Evolutionary conservation across 2,888 invertebrate species (phyloP).

Genomic region (Polymixis lichenea): DNA sequence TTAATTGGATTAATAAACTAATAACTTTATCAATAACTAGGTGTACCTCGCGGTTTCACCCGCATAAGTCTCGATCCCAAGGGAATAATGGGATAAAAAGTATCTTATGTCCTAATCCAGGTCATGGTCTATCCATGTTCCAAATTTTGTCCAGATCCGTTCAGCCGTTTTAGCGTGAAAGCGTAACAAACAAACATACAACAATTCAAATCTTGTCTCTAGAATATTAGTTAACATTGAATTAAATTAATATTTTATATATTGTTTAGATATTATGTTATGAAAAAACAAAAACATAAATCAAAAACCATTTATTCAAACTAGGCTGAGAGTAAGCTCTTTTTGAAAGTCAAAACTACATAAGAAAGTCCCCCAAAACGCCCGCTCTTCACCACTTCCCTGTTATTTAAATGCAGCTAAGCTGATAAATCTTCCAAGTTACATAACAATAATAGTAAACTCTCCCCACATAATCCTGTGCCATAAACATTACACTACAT

Average conservation of each 20-base stretch:
- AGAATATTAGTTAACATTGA: not conserved
- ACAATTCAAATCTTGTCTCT: not conserved
- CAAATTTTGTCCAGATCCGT: not conserved
- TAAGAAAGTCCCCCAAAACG: too few relatives aligned
- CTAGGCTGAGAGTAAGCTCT: too few relatives aligned
- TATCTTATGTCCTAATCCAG: not conserved
- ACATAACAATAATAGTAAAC: constrained; percentile 5
- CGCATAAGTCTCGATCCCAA: not conserved
- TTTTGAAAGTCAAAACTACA: too few relatives aligned
- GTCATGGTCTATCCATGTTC: too few relatives aligned
- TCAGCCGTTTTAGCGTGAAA: not conserved
- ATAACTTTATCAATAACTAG: not conserved
- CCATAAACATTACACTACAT: constrained; percentile 11
- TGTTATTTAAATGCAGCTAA: not conserved
- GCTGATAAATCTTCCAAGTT: not conserved
- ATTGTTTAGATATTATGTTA: too few relatives aligned
- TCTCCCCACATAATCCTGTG: not conserved
- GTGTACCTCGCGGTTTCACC: not conserved
- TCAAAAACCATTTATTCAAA: too few relatives aligned
- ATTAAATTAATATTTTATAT: not conserved
- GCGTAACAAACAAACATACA: too few relatives aligned
- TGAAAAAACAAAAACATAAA: too few relatives aligned
- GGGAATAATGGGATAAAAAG: not conserved
- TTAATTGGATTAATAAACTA: not conserved
- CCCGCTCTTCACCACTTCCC: too few relatives aligned